Conservation (phyloP, 1,140 invertebrate genomes). For the Tribolium castaneum region DNA sequence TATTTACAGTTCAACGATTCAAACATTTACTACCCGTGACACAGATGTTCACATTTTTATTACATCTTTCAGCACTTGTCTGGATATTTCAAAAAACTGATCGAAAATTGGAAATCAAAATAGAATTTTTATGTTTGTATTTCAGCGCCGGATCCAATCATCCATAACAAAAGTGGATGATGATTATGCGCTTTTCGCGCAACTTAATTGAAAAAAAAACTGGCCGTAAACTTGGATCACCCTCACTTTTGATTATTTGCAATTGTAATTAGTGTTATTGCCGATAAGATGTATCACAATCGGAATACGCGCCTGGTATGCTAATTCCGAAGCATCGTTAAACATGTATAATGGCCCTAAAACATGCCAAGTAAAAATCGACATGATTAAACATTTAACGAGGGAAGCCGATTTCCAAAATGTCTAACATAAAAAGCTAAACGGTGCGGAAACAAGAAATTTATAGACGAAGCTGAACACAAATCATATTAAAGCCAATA, state of each 20-base stretch:
- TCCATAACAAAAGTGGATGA: not conserved
- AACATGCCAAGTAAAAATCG: conserved; percentile 14
- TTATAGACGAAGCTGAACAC: not conserved
- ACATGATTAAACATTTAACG: conserved; percentile 22
- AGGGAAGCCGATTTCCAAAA: not conserved
- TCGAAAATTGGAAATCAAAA: not conserved
- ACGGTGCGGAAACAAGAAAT: not conserved
- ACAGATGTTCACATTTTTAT: conserved; percentile 34
- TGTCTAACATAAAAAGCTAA: not conserved
- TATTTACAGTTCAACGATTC: conserved; percentile 34
- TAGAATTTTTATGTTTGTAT: conserved; percentile 31
- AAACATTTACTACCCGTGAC: conserved; percentile 29
- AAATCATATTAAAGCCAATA: conserved; percentile 1
- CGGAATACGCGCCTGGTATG: conserved; percentile 23
- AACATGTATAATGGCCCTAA: not conserved
- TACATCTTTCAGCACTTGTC: conserved; percentile 23
- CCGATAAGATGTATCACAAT: conserved; percentile 31
- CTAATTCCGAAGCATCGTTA: conserved; percentile 14
- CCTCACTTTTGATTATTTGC: conserved; percentile 18
- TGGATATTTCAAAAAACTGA: conserved; percentile 23
- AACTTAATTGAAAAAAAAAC: no score
- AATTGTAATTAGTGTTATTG: conserved; percentile 31
- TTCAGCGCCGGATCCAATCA: not conserved
- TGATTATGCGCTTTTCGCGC: not conserved
- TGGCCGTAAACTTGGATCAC: conserved; percentile 1